Base-by-base conservation (phyloP, 2,113 vertebrate genomes). In the Ranitomeya variabilis region DNA sequence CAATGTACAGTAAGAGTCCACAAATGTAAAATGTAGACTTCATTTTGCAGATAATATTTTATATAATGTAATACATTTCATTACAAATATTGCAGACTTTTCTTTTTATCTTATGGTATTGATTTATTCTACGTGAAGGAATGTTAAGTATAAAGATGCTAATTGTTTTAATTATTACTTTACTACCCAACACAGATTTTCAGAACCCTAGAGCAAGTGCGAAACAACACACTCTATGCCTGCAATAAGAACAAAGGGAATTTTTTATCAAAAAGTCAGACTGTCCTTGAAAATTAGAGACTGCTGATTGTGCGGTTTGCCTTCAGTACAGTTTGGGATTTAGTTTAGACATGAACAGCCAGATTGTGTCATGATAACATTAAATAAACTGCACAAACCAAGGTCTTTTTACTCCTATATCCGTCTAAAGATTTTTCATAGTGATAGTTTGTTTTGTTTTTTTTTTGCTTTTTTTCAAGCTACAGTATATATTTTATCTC, bases 121-220 rank as follows among this genome's bases (percentile, higher is more conserved):
- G 81, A 84, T 67, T 83, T 67, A 78, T 64, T 88, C 16, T 18
- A 31, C 1, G 37, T 74, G 54, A 74, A 80, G 45, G 87, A 76
- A 88, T 64, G 87, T 71, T 87, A 21, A 88, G 9, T 67, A 54
- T 84, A 60, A 79, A 84, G 74, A 84, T 84, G 87, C 51, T 89
- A 83, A 88, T 88, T 88, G 87, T 83, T 74, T 76, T 88, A 88
- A 88, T 88, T 88, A 88, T 74, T 88, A 69, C 87, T 62, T 83
- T 80, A 67, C 18, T 64, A 88, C 37, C 87, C 59, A 78, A 84
- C 69, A 77, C 79, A 88, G 67, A 73, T 83, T 89, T 57, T n/a
- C 71, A 51, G 74, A 67, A 78, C 71, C 71, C 87, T 83, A 69
- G 82, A 89, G 87, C 62, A 76, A 84, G 66, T 89, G 23, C 77